Evolutionary conservation across 2,113 vertebrate genomes (phyloP), one percentile per base, ranked within the genome.

Genomic region (Cinclus mexicanus): DNA sequence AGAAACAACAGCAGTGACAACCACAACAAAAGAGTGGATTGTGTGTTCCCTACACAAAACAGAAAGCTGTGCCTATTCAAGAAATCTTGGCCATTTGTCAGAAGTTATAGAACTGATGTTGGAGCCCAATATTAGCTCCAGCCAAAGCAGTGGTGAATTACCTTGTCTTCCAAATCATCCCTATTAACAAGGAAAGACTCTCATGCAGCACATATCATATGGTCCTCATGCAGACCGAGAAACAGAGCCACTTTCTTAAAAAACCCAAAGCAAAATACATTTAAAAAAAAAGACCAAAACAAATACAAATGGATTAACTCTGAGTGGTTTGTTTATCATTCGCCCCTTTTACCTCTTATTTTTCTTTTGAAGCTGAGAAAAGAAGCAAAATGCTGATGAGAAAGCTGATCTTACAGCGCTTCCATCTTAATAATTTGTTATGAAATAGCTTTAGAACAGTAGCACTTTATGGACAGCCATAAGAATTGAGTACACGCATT

Each of bases 1-100:
- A 96, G 92, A 93, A 93, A 96, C 84, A 96, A 93, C 90, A 95
- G 91, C 77, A 94, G 90, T 67, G 71, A 92, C 89, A 95, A 96
- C 85, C 81, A 94, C 93, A 97, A 96, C 88, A 96, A 96, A 97
- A 96, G 95, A 97, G 50, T 72, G 82, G 89, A 95, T 94, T 97
- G 90, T 97, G 72, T 70, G 78, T 49, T 96, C 91, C 68, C 93
- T 67, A 92, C 75, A 95, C 95, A 97, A 94, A 96, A 96, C 90
- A 92, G 93, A 96, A 96, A 96, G 93, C 94, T 93, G 83, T 80
- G 89, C 86, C 88, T 95, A 96, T 95, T 96, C 91, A 97, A 95
- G 89, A 96, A 95, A 96, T 74, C 83, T 92, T 97, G 96, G 96
- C 91, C 79, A 93, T 87, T 95, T 90, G 70, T 94, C 94, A 97